Conservation (phyloP, 53 echinoderm and acorn worm species). For the Temnopleurus reevesii region DNA sequence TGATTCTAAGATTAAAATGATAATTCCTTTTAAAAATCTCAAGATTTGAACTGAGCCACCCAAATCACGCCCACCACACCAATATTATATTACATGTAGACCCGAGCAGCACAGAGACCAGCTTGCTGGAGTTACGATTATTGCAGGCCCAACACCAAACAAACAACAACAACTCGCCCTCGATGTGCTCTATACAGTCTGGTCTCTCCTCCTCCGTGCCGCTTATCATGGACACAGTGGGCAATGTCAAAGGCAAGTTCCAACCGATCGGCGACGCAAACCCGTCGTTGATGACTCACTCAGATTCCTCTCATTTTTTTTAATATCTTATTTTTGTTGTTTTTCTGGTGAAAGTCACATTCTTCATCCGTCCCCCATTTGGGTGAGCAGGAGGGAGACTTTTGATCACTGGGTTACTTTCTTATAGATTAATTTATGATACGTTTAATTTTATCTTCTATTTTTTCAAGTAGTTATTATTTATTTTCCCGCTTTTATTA, state of each 20-base stretch:
- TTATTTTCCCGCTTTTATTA: constrained; percentile 26
- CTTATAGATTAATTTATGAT: not conserved
- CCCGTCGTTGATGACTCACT: constrained; percentile 44
- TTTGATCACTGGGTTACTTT: not conserved
- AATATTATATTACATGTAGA: constrained; percentile 50
- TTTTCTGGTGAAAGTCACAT: not conserved
- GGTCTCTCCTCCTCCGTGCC: constrained; percentile 80
- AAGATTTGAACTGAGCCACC: not conserved
- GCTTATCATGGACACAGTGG: constrained; percentile 79
- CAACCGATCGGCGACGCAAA: constrained; percentile 46
- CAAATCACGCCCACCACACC: constrained; percentile 21
- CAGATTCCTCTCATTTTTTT: constrained; percentile 32
- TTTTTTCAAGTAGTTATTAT: constrained; percentile 25
- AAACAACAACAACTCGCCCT: constrained; percentile 63
- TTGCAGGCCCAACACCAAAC: constrained; percentile 65
- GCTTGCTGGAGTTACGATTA: constrained; percentile 57
- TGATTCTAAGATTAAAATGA: not conserved
- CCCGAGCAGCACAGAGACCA: constrained; percentile 53
- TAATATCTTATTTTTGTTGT: not conserved
- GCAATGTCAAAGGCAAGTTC: constrained; percentile 87
- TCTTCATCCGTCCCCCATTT: constrained; percentile 21
- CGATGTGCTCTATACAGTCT: constrained; percentile 57
- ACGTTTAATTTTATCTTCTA: not conserved
- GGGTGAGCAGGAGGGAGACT: constrained; percentile 9
- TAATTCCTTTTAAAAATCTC: not conserved